Conservation (phyloP, 2,888 invertebrate species). For the Drosophila algonquin region DNA sequence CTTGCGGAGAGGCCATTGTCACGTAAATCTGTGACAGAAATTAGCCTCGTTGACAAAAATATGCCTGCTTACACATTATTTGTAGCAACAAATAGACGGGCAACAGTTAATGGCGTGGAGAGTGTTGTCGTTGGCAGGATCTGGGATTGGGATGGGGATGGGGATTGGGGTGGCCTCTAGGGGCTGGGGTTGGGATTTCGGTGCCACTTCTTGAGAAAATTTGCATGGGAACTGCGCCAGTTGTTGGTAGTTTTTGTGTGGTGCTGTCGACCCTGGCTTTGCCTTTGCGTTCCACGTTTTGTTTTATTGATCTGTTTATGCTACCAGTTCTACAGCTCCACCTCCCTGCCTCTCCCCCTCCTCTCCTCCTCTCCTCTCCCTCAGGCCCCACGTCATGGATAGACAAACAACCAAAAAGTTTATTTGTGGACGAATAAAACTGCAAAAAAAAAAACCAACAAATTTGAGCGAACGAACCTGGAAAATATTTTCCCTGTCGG, state of each 20-base stretch:
- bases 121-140: conserved; percentile 14
- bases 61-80: conserved; percentile 80
- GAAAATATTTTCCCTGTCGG: conserved; percentile 19
- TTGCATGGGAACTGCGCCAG: conserved; percentile 76
- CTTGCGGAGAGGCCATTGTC: conserved; percentile 65
- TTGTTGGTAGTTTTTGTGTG: conserved; percentile 56
- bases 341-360: not conserved
- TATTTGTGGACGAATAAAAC: conserved; percentile 41
- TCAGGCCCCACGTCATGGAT: conserved; percentile 29
- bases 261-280: conserved; percentile 27
- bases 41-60: conserved; percentile 80
- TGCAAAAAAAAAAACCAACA: conserved; percentile 30
- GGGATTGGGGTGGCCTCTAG: not conserved
- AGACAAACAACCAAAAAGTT: conserved; percentile 31
- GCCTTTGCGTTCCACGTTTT: conserved; percentile 17
- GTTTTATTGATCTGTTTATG: conserved; percentile 78
- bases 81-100: conserved; percentile 72
- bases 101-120: conserved; percentile 53
- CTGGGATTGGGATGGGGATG: not conserved
- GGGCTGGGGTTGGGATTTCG: not conserved
- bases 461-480: conserved; percentile 19
- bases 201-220: conserved; percentile 51
- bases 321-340: conserved; percentile 5
- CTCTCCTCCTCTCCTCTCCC: not conserved
- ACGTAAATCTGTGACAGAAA: conserved; percentile 79